Evolutionary conservation across 1,140 invertebrate species (phyloP), one percentile per base, ranked within the genome.

Genomic region (Brachystomella parvula): DNA sequence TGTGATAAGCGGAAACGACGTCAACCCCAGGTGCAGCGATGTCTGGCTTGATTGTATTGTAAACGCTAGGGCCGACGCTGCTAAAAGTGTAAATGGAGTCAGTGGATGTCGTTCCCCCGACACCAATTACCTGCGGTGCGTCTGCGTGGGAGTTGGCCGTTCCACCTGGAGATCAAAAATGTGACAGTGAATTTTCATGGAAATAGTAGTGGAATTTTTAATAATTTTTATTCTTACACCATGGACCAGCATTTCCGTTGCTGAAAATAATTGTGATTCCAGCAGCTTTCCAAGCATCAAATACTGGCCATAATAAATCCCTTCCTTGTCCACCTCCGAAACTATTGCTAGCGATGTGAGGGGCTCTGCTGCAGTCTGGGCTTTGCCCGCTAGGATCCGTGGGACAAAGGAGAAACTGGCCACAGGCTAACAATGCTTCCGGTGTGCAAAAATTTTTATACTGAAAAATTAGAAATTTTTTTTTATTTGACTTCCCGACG

Each of bases 11-110:
- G 15, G 66, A 68, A 12, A 30, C 2, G 19, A 68, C 33, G 6
- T 59, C 53, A 2, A 35, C 29, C 2, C 61, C 66, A 17, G 66
- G 66, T 30, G 66, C 66, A 3, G 30, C 39, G 21, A 68, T 31
- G 29, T 68, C 66, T 15, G 66, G 66, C 53, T 64, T 68, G 15
- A 64, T 32, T 21, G 19, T 31, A 1, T 57, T 62, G 19, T 64
- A 19, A 3, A 64, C 21, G 3, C 39, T 57, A 15, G 60, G 60
- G 1, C 66, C 66, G 15, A 24, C 12, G 30, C 33, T 47, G 57
- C 32, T 44, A 3, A 28, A 31, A 17, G 17, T 21, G 24, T 12
- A 32, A 44, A 61, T 2, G 17, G 2, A 2, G 28, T 61, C 64
- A 15, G 15, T 29, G 6, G 9, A 3, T 28, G 3, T 21, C 1